phyloP scores from a whole-genome alignment of 2,797 vertebrate genomes.

The Falco naumanni region DNA sequence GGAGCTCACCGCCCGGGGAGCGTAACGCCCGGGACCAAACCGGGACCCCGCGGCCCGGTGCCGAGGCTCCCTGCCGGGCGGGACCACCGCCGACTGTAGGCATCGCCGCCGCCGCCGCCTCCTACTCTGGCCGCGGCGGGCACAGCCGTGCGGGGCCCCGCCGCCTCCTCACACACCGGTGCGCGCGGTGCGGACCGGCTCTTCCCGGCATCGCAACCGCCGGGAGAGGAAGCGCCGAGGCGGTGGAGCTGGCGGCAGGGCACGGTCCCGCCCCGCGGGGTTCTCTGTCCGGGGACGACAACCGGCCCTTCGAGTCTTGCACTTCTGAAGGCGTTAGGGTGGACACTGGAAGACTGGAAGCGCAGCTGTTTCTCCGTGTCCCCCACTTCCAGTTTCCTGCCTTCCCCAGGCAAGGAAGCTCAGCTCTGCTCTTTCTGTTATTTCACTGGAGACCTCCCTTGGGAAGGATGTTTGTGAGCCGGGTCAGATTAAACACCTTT shows the following conservation, averaged over 20 bases:
- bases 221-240: neutral
- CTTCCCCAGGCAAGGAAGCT: neutral
- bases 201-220: neutral
- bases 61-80: neutral
- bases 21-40: neutral
- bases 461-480: neutral
- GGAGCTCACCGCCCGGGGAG: too few relatives aligned
- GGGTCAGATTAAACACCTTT: neutral
- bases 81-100: too few relatives aligned
- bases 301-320: neutral
- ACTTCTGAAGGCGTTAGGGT: neutral
- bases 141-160: too few relatives aligned
- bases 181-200: neutral
- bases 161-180: neutral
- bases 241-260: neutral
- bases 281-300: neutral
- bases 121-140: neutral
- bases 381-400: neutral
- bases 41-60: neutral
- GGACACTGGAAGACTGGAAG: neutral
- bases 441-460: neutral
- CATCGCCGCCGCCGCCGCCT: neutral
- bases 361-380: neutral
- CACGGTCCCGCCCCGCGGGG: too few relatives aligned
- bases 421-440: neutral